A percentile compares a stretch with the other conserved stretches of the same genome.
Conservation (phyloP, 2,113 vertebrate species). For the Atlantisia rogersi region DNA sequence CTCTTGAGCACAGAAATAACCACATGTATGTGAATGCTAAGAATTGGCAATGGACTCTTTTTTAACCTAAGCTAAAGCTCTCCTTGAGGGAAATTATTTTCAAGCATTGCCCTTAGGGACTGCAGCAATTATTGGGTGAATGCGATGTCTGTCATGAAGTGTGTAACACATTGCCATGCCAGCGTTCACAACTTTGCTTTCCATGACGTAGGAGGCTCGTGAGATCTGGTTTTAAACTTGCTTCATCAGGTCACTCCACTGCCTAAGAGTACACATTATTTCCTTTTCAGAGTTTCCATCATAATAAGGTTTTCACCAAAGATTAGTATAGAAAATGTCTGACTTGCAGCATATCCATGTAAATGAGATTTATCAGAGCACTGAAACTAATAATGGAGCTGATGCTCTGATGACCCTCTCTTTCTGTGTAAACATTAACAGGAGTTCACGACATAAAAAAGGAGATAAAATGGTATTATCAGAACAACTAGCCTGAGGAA, state of each 20-base stretch:
- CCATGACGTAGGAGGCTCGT: background rate
- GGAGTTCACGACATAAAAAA: background rate
- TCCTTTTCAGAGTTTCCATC: background rate
- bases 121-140: background rate
- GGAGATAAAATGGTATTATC: background rate
- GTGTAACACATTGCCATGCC: rapidly evolving
- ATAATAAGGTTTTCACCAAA: background rate
- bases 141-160: background rate
- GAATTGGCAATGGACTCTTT: background rate
- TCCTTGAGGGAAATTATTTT: background rate
- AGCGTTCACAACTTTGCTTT: background rate
- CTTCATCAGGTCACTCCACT: background rate
- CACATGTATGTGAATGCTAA: background rate
- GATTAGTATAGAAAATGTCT: background rate
- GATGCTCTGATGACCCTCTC: background rate
- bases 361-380: background rate
- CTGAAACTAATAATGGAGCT: background rate
- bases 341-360: background rate
- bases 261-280: background rate
- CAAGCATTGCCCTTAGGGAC: background rate
- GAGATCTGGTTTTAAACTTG: background rate
- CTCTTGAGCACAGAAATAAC: background rate
- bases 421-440: background rate
- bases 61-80: background rate
- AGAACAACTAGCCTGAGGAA: background rate